Evolutionary conservation across 2,888 invertebrate species (phyloP).

Genomic region (Lordiphosa andalusiaca): DNA sequence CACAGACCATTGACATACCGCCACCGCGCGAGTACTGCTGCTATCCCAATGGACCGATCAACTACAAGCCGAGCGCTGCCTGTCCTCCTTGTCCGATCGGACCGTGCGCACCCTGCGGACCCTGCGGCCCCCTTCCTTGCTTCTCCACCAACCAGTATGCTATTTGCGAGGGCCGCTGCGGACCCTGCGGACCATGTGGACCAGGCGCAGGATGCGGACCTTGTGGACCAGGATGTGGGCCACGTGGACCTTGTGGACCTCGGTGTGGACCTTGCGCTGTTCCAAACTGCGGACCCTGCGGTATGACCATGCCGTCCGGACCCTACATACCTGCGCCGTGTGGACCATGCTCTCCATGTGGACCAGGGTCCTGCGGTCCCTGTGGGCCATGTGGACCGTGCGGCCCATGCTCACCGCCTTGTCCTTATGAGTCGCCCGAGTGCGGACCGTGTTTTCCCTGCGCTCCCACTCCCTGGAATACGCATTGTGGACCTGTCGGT

Average conservation of each 20-base stretch:
- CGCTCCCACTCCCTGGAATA: constrained; percentile 46
- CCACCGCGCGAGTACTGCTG: constrained; percentile 76
- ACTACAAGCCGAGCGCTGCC: constrained; percentile 69
- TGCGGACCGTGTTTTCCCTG: constrained; percentile 64
- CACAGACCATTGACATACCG: constrained; percentile 77
- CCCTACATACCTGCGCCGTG: constrained; percentile 43
- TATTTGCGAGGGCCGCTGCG: constrained; percentile 35
- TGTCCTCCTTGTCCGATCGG: constrained; percentile 73
- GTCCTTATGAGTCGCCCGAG: constrained; percentile 51
- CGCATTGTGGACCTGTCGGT: constrained; percentile 59
- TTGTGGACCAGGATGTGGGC: constrained; percentile 55
- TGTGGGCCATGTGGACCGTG: constrained; percentile 57
- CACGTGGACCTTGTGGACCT: constrained; percentile 52
- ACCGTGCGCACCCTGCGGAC: constrained; percentile 52
- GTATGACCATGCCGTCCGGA: constrained; percentile 51
- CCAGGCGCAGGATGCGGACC: constrained; percentile 47
- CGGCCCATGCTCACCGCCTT: constrained; percentile 42
- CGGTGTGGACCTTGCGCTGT: constrained; percentile 50
- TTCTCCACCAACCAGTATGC: constrained; percentile 41
- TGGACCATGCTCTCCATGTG: constrained; percentile 56
- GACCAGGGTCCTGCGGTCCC: constrained; percentile 47
- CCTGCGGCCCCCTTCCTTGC: constrained; percentile 53
- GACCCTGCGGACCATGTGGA: constrained; percentile 56
- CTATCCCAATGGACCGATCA: constrained; percentile 76
- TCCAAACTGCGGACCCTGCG: constrained; percentile 50